These are phyloP conservation scores for Cephonodes hylas DNA, from an alignment of 2,888 invertebrate genomes.

Conservation along the genomic window DNA sequence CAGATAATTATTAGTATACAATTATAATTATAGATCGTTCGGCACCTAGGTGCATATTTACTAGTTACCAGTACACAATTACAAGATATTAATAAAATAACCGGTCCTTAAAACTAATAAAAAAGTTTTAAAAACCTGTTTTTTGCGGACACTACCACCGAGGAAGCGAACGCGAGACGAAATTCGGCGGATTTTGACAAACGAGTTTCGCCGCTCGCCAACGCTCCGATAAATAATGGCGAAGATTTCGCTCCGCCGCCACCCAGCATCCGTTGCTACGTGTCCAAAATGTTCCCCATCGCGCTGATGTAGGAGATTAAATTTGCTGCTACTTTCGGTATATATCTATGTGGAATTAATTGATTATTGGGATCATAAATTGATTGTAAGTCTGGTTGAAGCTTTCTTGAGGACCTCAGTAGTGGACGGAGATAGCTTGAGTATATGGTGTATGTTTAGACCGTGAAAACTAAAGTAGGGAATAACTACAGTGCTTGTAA, in stretches of 20 bases:
- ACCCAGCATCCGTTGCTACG: neutral
- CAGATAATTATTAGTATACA: too few species aligned
- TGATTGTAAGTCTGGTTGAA: too few species aligned
- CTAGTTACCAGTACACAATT: too few species aligned
- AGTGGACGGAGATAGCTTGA: too few species aligned
- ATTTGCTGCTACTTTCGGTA: neutral
- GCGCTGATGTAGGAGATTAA: neutral
- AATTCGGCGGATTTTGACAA: slow-evolving; percentile 40
- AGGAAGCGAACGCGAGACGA: slow-evolving; percentile 22
- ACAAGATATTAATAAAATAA: neutral
- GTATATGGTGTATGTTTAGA: too few species aligned
- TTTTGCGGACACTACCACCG: slow-evolving; percentile 21
- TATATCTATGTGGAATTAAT: neutral
- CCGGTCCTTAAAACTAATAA: neutral
- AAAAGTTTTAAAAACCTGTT: neutral
- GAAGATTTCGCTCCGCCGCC: neutral
- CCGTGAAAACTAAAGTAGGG: too few species aligned
- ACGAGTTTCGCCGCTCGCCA: slow-evolving; percentile 25
- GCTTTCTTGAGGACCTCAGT: too few species aligned
- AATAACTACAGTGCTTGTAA: too few species aligned
- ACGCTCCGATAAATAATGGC: slow-evolving; percentile 4
- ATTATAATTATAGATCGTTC: too few species aligned
- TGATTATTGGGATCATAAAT: too few species aligned
- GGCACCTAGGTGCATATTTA: too few species aligned
- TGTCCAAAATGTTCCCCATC: neutral